Percentiles rank a stretch among this genome's conserved stretches.
phyloP scores from a whole-genome alignment of 2,888 invertebrate genomes.

The Strigamia crassipes region DNA sequence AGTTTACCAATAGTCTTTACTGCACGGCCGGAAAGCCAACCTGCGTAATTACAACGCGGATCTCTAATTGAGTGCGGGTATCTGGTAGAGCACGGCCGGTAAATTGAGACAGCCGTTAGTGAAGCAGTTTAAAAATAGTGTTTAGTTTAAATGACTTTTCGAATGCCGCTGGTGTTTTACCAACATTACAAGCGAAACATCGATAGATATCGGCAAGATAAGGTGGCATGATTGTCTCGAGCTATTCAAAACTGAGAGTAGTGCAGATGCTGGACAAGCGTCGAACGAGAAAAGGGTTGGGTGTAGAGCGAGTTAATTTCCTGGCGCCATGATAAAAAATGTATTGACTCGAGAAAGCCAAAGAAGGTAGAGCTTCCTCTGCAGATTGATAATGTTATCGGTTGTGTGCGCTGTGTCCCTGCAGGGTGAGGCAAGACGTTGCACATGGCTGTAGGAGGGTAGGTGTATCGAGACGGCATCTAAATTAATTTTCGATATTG shows the following conservation, averaged over 20 bases:
- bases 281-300: not conserved
- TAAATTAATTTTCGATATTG: constrained; percentile 47
- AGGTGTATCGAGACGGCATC: constrained; percentile 44
- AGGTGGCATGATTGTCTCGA: not conserved
- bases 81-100: too few species aligned
- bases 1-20: too few species aligned
- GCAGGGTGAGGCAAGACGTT: constrained; percentile 1
- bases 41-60: too few species aligned
- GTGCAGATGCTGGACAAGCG: not conserved
- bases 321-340: constrained; percentile 17
- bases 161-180: too few species aligned
- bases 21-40: too few species aligned
- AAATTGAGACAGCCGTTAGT: too few species aligned
- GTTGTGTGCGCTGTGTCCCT: not conserved
- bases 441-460: constrained; percentile 1
- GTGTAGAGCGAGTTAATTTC: constrained; percentile 8
- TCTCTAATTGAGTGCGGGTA: too few species aligned
- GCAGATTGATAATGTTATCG: constrained; percentile 28
- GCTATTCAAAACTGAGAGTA: not conserved
- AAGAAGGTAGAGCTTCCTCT: constrained; percentile 14
- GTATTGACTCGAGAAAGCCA: constrained; percentile 15
- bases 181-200: too few species aligned
- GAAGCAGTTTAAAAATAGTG: too few species aligned
- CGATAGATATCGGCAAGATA: too few species aligned
- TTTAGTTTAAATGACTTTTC: too few species aligned